Evolutionary conservation across 1,140 invertebrate species (phyloP), one percentile per base, ranked within the genome.

Genomic region (Tyrophagus putrescentiae): DNA sequence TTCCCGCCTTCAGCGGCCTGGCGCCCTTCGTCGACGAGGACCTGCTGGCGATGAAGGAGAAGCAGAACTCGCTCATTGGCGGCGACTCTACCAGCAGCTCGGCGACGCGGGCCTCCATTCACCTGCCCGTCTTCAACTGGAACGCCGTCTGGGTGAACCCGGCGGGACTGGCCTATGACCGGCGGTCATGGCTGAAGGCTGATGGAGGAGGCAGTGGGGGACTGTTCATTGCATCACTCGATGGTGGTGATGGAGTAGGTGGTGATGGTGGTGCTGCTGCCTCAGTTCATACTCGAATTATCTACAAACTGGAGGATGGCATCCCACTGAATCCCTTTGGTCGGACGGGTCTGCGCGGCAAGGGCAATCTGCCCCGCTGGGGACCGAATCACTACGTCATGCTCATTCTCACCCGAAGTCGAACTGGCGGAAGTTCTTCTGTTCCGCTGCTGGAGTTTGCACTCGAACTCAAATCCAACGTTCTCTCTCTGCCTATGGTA

Each of bases 321-420:
- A 60, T 69, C 11, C 68, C 68, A 1, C 33, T 62, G 21, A 76
- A 76, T 65, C 73, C 75, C 9, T 69, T 71, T 64, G 75, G 75
- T 39, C 62, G 75, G 60, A 76, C 75, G 29, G 75, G 75, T 13
- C 57, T 76, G 1, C 60, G 71, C 57, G 75, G 75, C 3, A 67
- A 71, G 62, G 75, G 75, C 7, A 64, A 64, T 16, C 60, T 76
- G 45, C 71, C 68, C 63, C 67, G 72, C 4, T 76, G 73, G 70
- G 75, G 75, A 33, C 75, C 75, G n/a, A 76, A 76, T 65, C 74
- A 76, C 66, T 67, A 68, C 32, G 71, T 75, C 28, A 65, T 70
- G 27, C 66, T 71, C 1, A 67, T 75, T 13, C 68, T 76, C 18
- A 72, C 74, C 7, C 66, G 72, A 61, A 75, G 64, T 48, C 64